These are phyloP conservation scores for Pseudocheirus occidentalis DNA, from an alignment of 2,797 vertebrate species.

Conservation along the genomic window DNA sequence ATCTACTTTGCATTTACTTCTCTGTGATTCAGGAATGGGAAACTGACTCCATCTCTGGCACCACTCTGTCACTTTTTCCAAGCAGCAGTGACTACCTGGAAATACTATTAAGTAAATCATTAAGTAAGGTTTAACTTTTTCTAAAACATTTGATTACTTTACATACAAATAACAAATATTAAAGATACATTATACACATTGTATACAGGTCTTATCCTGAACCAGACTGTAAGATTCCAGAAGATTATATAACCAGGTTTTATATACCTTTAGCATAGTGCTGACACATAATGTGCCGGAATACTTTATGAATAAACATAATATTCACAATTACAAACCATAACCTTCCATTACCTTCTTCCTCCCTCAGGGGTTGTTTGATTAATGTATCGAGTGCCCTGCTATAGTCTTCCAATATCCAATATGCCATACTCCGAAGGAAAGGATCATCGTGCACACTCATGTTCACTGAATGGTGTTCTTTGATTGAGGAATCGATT, in stretches of 20 bases:
- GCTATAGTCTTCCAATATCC: conserved; percentile 97
- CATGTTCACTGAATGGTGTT: conserved; percentile 83
- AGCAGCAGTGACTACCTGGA: neutral
- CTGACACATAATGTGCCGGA: neutral
- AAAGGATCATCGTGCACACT: conserved; percentile 91
- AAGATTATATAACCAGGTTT: conserved; percentile 18
- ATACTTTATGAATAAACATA: conserved; percentile 4
- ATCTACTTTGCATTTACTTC: neutral
- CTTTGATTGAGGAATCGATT: conserved; percentile 85
- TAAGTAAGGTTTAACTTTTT: neutral
- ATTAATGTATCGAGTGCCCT: conserved; percentile 94
- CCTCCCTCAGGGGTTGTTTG: conserved; percentile 86
- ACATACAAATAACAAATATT: neutral
- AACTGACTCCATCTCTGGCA: neutral
- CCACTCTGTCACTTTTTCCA: neutral
- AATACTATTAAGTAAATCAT: neutral
- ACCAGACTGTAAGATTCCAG: conserved; percentile 30
- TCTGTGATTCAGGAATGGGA: neutral
- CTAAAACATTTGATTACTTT: neutral
- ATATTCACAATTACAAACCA: neutral
- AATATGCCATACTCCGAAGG: conserved; percentile 96
- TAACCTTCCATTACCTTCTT: conserved; percentile 79
- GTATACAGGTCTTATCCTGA: neutral
- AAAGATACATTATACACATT: neutral
- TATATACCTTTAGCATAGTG: neutral